These are phyloP conservation scores for Acleris holmiana DNA, from an alignment of 2,888 invertebrate genomes.

Conservation along the genomic window DNA sequence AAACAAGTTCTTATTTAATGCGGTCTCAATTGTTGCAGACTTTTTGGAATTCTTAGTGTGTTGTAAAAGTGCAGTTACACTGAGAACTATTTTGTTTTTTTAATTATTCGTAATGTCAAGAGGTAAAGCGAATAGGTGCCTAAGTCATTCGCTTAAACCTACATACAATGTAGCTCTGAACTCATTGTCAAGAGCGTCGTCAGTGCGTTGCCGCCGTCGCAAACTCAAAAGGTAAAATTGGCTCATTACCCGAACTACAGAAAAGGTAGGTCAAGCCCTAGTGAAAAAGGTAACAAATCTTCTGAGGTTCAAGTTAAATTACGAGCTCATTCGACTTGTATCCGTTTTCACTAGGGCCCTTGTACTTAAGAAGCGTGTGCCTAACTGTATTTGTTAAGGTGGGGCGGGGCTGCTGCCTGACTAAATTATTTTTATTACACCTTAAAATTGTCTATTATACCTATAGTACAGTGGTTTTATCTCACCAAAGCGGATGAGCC, in stretches of 20 bases:
- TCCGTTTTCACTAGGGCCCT: too few relatives aligned
- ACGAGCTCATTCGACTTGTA: too few relatives aligned
- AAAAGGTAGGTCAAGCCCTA: neutral
- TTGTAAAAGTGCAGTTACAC: neutral
- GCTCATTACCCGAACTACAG: neutral
- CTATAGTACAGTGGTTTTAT: too few relatives aligned
- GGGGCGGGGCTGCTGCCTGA: too few relatives aligned
- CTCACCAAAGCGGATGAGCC: too few relatives aligned
- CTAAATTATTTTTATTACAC: too few relatives aligned
- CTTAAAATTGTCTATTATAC: too few relatives aligned
- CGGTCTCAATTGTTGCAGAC: neutral
- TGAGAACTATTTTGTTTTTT: neutral
- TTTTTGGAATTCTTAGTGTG: neutral
- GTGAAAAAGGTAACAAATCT: too few relatives aligned
- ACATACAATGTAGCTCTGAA: constrained; percentile 20
- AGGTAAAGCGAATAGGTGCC: constrained; percentile 1
- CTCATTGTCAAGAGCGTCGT: constrained; percentile 20
- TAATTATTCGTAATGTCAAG: constrained; percentile 10
- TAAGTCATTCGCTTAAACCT: constrained; percentile 15
- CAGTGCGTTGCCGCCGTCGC: constrained; percentile 15
- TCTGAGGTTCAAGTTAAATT: too few relatives aligned
- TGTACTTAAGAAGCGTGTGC: too few relatives aligned
- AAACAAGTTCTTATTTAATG: neutral
- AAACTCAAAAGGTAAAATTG: constrained; percentile 21
- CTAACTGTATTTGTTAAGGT: too few relatives aligned